phyloP scores from a whole-genome alignment of 1,140 invertebrate genomes.

The Magallana angulata region DNA sequence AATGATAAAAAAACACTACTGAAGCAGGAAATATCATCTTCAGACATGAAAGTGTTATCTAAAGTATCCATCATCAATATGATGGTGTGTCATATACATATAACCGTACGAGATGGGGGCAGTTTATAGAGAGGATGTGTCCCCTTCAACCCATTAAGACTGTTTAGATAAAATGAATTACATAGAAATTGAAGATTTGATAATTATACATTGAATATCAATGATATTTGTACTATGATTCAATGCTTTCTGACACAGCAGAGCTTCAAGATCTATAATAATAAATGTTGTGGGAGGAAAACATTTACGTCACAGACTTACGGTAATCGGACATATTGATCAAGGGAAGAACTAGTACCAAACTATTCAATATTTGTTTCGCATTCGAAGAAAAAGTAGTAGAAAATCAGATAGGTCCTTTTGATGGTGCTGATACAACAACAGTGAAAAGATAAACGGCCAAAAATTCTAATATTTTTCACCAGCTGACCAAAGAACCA shows the following conservation, averaged over 20 bases:
- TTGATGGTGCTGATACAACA: too few species aligned
- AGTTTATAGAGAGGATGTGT: neutral
- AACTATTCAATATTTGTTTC: neutral
- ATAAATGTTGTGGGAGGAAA: neutral
- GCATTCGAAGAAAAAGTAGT: neutral
- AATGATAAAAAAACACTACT: slow-evolving; percentile 7
- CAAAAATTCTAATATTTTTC: too few species aligned
- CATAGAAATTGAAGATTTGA: neutral
- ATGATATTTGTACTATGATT: neutral
- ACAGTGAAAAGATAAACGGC: too few species aligned
- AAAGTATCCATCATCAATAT: neutral
- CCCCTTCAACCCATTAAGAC: neutral
- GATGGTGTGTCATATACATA: neutral
- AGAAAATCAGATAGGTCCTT: neutral
- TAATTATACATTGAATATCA: neutral
- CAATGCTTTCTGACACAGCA: neutral
- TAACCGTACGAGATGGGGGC: neutral
- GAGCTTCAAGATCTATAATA: neutral
- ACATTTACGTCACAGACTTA: too few species aligned
- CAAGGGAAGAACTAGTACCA: neutral
- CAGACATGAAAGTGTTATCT: slow-evolving; percentile 10
- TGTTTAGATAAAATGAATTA: neutral
- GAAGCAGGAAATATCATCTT: neutral
- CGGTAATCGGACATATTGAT: neutral
- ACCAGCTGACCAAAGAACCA: too few species aligned